Conservation (phyloP, 2,113 vertebrate genomes). For the Phylloscopus whistleri region DNA sequence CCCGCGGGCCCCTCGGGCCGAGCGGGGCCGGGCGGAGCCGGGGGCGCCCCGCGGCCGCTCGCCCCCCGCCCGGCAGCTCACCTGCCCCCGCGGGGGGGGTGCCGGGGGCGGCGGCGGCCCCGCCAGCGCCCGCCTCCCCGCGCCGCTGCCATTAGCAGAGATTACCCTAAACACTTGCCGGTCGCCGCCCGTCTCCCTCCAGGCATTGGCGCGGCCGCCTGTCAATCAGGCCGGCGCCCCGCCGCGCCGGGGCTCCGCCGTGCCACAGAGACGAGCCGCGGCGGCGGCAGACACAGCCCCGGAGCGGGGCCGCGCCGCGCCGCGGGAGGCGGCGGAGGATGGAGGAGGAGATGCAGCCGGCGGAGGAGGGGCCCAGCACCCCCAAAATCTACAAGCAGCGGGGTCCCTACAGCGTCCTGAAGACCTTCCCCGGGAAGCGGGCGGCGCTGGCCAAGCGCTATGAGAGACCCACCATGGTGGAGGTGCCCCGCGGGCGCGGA, state of each 20-base stretch:
- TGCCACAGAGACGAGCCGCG: conserved; percentile 62
- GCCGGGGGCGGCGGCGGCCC: not conserved
- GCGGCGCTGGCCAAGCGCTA: conserved; percentile 82
- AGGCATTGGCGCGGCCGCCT: conserved; percentile 89
- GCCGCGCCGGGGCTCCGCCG: conserved; percentile 65
- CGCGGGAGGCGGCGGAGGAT: conserved; percentile 69
- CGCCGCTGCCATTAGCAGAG: conserved; percentile 73
- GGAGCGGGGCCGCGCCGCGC: conserved; percentile 5
- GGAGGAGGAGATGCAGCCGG: conserved; percentile 85
- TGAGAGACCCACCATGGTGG: conserved; percentile 87
- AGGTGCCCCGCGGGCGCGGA: conserved; percentile 83
- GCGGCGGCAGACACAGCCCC: conserved; percentile 42
- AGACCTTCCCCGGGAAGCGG: conserved; percentile 85
- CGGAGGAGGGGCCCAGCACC: conserved; percentile 86
- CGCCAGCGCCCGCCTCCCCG: conserved; percentile 63
- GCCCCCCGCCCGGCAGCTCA: not conserved
- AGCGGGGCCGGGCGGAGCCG: too few relatives aligned
- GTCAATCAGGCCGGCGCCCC: conserved; percentile 80
- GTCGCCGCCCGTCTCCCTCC: conserved; percentile 77
- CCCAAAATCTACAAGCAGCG: conserved; percentile 88
- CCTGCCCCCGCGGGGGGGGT: not conserved
- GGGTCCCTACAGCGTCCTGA: conserved; percentile 86
- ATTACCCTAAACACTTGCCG: conserved; percentile 74
- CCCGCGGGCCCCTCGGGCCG: not conserved
- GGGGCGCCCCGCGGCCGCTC: rapidly evolving